Evolutionary conservation across 2,113 vertebrate species (phyloP).

Genomic region (Macquaria ambigua): DNA sequence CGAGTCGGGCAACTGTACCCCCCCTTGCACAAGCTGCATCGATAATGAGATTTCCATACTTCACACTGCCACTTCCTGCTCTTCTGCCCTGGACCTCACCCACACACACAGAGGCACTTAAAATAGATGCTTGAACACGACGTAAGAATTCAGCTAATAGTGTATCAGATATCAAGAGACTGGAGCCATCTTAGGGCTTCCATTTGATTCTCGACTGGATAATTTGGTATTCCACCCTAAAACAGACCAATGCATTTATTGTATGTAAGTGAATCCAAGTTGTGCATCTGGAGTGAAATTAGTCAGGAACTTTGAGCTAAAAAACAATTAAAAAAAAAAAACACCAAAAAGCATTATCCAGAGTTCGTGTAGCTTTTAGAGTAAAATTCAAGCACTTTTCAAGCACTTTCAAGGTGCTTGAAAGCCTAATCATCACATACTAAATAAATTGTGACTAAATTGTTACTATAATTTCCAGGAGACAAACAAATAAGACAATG

Average conservation of each 20-base stretch:
- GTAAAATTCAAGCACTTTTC: no score
- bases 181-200: constrained; percentile 3
- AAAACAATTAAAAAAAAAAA: not conserved
- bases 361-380: no score
- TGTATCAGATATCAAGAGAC: constrained; percentile 36
- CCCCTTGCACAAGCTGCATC: not conserved
- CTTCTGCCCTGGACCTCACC: constrained; percentile 5
- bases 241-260: not conserved
- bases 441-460: no score
- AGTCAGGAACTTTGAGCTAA: not conserved
- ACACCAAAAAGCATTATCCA: not conserved
- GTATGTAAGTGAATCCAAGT: not conserved
- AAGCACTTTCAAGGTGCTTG: no score
- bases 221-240: not conserved
- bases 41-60: constrained; percentile 60
- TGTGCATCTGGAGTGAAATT: not conserved
- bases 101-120: constrained; percentile 38
- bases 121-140: constrained; percentile 37
- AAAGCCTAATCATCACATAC: no score
- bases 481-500: no score
- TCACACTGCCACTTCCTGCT: constrained; percentile 56
- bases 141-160: constrained; percentile 30
- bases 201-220: constrained; percentile 1
- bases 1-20: constrained; percentile 24
- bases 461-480: no score